phyloP scores from a whole-genome alignment of 1,140 invertebrate genomes.

The Formica exsecta region DNA sequence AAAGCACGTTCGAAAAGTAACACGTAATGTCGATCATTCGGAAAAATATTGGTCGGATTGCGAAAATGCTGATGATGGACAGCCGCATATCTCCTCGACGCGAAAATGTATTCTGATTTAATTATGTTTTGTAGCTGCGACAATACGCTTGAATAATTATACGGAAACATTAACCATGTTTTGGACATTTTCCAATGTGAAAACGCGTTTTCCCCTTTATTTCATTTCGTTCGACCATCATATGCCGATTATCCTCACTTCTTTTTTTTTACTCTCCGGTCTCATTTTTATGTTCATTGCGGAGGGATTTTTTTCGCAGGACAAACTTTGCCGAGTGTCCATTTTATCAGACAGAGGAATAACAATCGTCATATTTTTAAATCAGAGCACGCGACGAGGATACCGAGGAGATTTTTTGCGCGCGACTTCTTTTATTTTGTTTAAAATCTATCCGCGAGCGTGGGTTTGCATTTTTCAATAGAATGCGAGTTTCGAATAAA shows the following conservation, averaged over 20 bases:
- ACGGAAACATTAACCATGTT: slow-evolving; percentile 70
- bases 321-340: slow-evolving; percentile 15
- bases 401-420: slow-evolving; percentile 39
- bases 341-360: slow-evolving; percentile 41
- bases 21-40: not conserved
- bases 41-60: slow-evolving; percentile 39
- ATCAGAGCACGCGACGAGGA: slow-evolving; percentile 53
- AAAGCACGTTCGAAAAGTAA: slow-evolving; percentile 22
- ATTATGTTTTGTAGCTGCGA: slow-evolving; percentile 68
- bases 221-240: slow-evolving; percentile 67
- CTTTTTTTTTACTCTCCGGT: not conserved
- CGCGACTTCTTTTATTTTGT: slow-evolving; percentile 45
- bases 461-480: slow-evolving; percentile 58
- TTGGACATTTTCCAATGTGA: slow-evolving; percentile 54
- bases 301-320: slow-evolving; percentile 18
- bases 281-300: slow-evolving; percentile 24
- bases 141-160: slow-evolving; percentile 75
- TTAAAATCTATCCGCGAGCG: slow-evolving; percentile 42
- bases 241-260: slow-evolving; percentile 72
- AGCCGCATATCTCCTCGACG: not conserved
- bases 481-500: slow-evolving; percentile 54
- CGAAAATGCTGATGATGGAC: slow-evolving; percentile 45
- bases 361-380: slow-evolving; percentile 70
- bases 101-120: slow-evolving; percentile 65
- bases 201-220: slow-evolving; percentile 74